Conservation (phyloP, 2,113 vertebrate species). For the Okapia johnstoni region DNA sequence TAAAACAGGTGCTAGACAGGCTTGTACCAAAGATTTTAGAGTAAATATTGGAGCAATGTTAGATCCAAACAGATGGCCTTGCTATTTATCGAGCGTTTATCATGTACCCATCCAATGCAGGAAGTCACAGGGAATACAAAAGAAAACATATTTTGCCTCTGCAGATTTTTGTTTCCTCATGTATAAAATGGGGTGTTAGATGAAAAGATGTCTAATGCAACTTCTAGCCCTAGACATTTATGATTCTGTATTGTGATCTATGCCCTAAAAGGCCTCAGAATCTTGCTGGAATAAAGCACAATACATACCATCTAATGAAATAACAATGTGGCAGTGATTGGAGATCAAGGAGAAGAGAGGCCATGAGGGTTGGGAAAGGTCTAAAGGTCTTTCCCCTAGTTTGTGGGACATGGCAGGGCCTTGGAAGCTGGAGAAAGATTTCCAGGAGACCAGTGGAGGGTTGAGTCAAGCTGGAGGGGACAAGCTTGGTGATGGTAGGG, state of each 20-base stretch:
- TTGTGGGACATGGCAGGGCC: accelerated
- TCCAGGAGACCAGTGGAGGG: not conserved
- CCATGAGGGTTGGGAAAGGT: not conserved
- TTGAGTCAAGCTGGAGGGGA: not conserved
- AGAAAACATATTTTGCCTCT: not conserved
- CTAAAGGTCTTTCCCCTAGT: not conserved
- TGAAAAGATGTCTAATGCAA: not conserved
- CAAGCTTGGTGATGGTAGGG: not conserved
- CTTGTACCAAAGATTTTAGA: not conserved
- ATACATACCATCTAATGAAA: not conserved
- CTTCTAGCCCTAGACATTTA: not conserved
- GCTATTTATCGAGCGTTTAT: not conserved
- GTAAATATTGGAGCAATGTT: not conserved
- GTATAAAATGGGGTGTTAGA: not conserved
- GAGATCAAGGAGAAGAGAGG: not conserved
- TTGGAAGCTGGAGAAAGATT: not conserved
- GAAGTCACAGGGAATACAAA: not conserved
- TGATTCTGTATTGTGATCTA: not conserved
- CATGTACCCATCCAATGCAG: not conserved
- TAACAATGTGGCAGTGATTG: not conserved
- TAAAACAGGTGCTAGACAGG: not conserved
- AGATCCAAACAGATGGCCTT: not conserved
- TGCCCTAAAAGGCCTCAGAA: not conserved
- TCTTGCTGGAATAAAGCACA: not conserved
- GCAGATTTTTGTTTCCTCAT: not conserved